Conservation (phyloP, 2,113 vertebrate species). For the Oreochromis niloticus region DNA sequence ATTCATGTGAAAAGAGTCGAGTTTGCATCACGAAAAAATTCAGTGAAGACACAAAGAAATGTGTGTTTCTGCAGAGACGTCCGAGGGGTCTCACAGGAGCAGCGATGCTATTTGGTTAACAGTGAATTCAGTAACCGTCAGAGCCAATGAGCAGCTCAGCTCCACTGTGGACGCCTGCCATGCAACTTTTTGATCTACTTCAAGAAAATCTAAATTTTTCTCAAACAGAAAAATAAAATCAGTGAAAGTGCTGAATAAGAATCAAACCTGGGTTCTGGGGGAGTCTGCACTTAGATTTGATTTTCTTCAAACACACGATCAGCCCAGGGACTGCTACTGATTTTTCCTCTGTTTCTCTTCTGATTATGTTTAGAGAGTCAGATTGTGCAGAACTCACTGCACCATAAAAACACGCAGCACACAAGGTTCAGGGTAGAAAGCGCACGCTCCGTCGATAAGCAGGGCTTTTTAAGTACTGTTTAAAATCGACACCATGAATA, state of each 20-base stretch:
- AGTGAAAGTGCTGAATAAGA: background rate
- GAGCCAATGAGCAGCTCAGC: rapidly evolving
- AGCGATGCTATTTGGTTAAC: background rate
- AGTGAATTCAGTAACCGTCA: background rate
- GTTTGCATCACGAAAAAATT: background rate
- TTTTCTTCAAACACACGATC: background rate
- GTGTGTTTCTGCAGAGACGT: background rate
- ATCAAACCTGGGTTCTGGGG: background rate
- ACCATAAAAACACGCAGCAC: background rate
- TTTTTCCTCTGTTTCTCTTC: background rate
- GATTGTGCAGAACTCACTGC: background rate
- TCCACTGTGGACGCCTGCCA: background rate
- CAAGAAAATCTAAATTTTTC: background rate
- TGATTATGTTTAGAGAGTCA: background rate
- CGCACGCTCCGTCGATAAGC: background rate
- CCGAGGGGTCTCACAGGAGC: background rate
- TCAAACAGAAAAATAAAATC: background rate
- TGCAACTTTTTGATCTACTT: background rate
- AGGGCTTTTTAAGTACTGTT: background rate
- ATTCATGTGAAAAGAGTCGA: background rate
- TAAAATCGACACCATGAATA: background rate
- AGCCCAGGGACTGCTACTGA: background rate
- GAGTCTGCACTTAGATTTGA: background rate
- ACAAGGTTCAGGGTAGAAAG: background rate
- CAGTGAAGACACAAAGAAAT: background rate